Evolutionary conservation across 2,888 invertebrate species (phyloP), one percentile per base, ranked within the genome.

Genomic region (Platycheirus albimanus): DNA sequence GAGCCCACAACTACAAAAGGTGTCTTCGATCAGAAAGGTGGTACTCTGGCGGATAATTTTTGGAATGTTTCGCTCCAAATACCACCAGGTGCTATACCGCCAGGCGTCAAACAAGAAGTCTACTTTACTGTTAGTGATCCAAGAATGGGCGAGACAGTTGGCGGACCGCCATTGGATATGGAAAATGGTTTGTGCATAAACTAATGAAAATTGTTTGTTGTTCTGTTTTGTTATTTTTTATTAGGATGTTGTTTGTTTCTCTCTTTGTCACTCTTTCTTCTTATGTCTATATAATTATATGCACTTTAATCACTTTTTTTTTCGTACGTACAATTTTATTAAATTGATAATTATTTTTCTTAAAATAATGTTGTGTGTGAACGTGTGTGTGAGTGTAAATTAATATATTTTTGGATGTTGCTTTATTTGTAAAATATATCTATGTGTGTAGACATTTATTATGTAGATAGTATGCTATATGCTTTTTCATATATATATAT

Each of bases 11-110:
- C 93, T 0, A 93, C 93, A 47, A 93, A 93, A 89, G 94, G 93
- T 36, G 92, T 95, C 87, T 95, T 96, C 88, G 95, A 95, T 90
- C 93, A 93, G 86, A 93, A 93, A 87, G 97, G 98, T 78, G 98
- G 97, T 69, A 93, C 95, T 30, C 92, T 98, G 86, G 94, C 95
- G 86, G 97, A 96, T 89, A 94, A 95, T 86, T 95, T 96, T 89
- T 97, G 97, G 93, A 97, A 98, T 86, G 98, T 98, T 49, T 96
- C 96, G 61, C 92, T 98, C 84, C 94, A 96, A 87, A 96, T 98
- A 88, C 98, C 98, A 49, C 94, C 95, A 66, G 96, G 96, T 85
- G 98, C 98, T 52, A 94, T 98, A 86, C 94, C 95, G 58, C 93
- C 94, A 41, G 96, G 96, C 67, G 93, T 94, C 87, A 93, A 94